Base-by-base conservation (phyloP, 2,888 invertebrate species). In the Aporophyla lueneburgensis region DNA sequence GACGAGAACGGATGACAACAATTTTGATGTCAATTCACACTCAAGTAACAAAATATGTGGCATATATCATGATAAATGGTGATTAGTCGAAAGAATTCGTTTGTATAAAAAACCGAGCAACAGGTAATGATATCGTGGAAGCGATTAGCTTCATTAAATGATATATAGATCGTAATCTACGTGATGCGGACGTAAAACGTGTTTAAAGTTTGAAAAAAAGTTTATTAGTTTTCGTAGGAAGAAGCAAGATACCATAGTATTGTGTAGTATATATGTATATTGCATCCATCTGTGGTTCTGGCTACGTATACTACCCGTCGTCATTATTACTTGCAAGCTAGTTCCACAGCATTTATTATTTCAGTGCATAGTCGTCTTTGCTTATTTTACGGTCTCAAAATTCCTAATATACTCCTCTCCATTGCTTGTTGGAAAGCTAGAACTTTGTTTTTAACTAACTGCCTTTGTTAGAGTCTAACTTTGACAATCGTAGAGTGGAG, bases 41-140 rank as follows among this genome's bases (percentile, higher is more conserved):
- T 24, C n/a, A 40, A 63, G 46, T 24, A 62, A 80, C 66, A 21
- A 65, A 59, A 56, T 80, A 63, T 68, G 24, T 14, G 59, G 56
- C 46, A 56, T 65, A 19, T 63, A 27, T 49, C 21, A 70, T 78
- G 58, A 80, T 76, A 49, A 49, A 80, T 76, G 58, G 1, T 66
- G 54, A 76, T 56, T 61, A 73, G 16, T 49, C 19, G 4, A 43
- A 76, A 40, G 49, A 72, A 75, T 68, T 14, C 33, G 66, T 65
- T 71, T 40, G 33, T 72, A 75, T 56, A 83, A 83, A 80, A 85
- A 80, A 12, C 54, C 16, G 61, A 69, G 70, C 33, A 80, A 68
- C 68, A 70, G 62, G 71, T 76, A 67, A 72, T 73, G 59, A 69
- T 74, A 74, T 84, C 61, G 33, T 74, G 51, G 61, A 67, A 80